phyloP scores from a whole-genome alignment of 1,140 invertebrate species.

The Diabrotica virgifera region DNA sequence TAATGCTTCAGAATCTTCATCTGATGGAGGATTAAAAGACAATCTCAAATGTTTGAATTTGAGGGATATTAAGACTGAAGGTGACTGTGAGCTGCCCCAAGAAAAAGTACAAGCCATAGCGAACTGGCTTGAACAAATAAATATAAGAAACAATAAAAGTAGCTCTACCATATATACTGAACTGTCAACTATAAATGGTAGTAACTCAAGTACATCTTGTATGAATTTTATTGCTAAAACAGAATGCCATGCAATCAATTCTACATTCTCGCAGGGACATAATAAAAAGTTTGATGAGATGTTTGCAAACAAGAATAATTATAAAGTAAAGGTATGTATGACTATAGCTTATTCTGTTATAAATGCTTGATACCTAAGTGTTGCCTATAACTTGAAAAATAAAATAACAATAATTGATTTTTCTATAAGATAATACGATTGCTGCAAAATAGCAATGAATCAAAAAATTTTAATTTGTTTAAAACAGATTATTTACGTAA shows the following conservation, averaged over 20 bases:
- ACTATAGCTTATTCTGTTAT: not conserved
- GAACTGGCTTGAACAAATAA: constrained; percentile 31
- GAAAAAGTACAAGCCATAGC: constrained; percentile 28
- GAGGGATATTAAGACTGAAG: not conserved
- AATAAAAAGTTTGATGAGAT: constrained; percentile 39
- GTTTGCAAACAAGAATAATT: constrained; percentile 30
- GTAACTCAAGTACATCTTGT: constrained; percentile 9
- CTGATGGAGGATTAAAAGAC: not conserved
- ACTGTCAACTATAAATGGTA: constrained; percentile 34
- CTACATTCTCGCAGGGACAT: constrained; percentile 29
- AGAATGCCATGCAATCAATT: constrained; percentile 33
- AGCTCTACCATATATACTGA: constrained; percentile 32
- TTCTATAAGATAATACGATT: no score
- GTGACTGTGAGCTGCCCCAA: constrained; percentile 10
- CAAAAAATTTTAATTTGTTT: no score
- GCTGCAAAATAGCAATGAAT: no score
- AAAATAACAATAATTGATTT: no score
- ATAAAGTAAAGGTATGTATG: not conserved
- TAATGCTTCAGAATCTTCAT: constrained; percentile 20
- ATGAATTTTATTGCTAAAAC: constrained; percentile 15
- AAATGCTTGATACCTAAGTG: not conserved
- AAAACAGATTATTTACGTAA: no score
- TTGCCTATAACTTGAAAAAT: no score
- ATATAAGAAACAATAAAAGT: constrained; percentile 17
- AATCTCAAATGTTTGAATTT: constrained; percentile 5